Evolutionary conservation across 1,140 invertebrate genomes (phyloP), one percentile per base, ranked within the genome.

Genomic region (Aphis craccivora): DNA sequence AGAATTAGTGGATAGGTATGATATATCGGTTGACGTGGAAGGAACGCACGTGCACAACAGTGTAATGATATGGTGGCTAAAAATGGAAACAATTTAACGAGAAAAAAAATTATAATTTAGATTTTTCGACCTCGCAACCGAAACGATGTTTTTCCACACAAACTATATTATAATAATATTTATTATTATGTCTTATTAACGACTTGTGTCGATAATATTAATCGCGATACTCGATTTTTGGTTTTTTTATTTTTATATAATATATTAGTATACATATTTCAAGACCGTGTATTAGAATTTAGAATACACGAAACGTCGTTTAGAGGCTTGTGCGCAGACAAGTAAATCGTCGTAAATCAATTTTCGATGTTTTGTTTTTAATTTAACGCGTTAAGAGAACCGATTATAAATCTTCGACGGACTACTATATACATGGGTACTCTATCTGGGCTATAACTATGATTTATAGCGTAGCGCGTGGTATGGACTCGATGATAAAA

Each of bases 261-360:
- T n/a, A 76, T n/a, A n/a, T 35, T 51, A 5, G 2, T 67, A 76
- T 76, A 14, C 11, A 18, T 67, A n/a, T 76, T 76, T 18, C 5
- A 35, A 18, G 60, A n/a, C 60, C 18, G 60, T 30, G 30, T 5
- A n/a, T 67, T n/a, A 67, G 55, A 60, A 25, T 60, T 51, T 51
- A 60, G 14, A 76, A 76, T n/a, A 76, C 60, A 76, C 14, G 60
- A 76, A 76, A 76, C 60, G 60, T 76, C 60, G 60, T 76, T 35
- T 76, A n/a, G 14, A 30, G 55, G 60, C 30, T 18, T 76, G 48
- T 6, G 60, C 37, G 40, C 9, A 23, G 20, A 88, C 87, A n/a
- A 48, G n/a, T 37, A n/a, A 53, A 45, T 53, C 22, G 88, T 89
- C 88, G 88, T 89, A 89, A 55, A 89, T 89, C 88, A 89, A 55